phyloP scores from a whole-genome alignment of 2,888 invertebrate genomes.

The Actias luna region DNA sequence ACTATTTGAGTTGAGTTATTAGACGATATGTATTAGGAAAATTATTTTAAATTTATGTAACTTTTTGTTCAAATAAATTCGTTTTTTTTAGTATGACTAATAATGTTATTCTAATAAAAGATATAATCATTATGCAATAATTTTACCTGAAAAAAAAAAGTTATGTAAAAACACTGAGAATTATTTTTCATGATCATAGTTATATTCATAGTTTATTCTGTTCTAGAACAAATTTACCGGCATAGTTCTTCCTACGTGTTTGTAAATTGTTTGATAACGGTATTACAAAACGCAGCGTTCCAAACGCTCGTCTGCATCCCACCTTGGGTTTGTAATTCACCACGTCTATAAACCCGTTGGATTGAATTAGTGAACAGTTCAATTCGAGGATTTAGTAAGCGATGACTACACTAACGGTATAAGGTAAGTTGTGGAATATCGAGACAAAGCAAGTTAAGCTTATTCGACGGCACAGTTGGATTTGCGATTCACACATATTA shows the following conservation, averaged over 20 bases:
- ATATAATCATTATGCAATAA: not conserved
- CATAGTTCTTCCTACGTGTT: not conserved
- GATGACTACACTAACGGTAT: conserved; percentile 28
- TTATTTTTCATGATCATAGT: not conserved
- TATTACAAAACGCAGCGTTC: conserved; percentile 20
- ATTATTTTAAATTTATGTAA: too few relatives aligned
- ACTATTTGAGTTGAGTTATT: too few relatives aligned
- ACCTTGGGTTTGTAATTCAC: conserved; percentile 39
- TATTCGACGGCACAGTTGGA: not conserved
- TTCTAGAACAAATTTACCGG: not conserved
- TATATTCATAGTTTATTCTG: not conserved
- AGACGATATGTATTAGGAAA: too few relatives aligned
- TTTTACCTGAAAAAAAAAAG: not conserved
- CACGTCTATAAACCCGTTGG: conserved; percentile 53
- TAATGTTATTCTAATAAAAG: too few relatives aligned
- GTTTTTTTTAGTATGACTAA: too few relatives aligned
- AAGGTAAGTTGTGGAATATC: not conserved
- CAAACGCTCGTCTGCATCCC: conserved; percentile 20
- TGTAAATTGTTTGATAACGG: not conserved
- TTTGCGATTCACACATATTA: not conserved
- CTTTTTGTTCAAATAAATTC: too few relatives aligned
- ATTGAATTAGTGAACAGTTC: conserved; percentile 46
- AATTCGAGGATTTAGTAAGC: conserved; percentile 34
- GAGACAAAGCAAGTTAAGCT: conserved; percentile 5
- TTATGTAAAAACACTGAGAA: not conserved